phyloP scores from a whole-genome alignment of 2,888 invertebrate species.

The Miltochrista miniata region DNA sequence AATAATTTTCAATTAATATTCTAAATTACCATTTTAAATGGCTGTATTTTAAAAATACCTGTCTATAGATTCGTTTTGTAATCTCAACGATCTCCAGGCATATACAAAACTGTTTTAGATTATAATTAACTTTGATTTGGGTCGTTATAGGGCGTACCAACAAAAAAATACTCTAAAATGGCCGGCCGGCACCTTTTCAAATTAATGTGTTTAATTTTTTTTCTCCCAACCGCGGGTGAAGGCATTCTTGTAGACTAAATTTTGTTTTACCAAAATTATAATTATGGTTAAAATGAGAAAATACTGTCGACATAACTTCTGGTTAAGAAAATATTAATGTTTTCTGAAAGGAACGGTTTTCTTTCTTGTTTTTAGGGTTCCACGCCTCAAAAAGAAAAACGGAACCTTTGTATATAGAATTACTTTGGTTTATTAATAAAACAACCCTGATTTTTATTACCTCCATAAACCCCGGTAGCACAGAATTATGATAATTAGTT shows the following conservation, averaged over 20 bases:
- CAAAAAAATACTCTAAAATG: conserved; percentile 32
- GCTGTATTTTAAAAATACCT: conserved; percentile 7
- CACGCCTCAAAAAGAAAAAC: too few relatives aligned
- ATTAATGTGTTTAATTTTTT: conserved; percentile 23
- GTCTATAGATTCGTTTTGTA: conserved; percentile 6
- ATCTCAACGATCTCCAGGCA: conserved; percentile 24
- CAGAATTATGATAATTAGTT: too few relatives aligned
- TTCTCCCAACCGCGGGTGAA: neutral
- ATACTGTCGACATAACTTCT: conserved; percentile 5
- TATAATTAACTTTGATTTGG: conserved; percentile 39
- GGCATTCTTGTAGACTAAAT: neutral
- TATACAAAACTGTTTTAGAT: conserved; percentile 22
- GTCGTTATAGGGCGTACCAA: conserved; percentile 12
- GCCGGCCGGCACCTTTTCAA: conserved; percentile 15
- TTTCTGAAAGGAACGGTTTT: neutral
- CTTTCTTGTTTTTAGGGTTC: too few relatives aligned
- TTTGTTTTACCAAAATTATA: neutral
- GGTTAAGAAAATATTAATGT: neutral
- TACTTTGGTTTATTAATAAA: too few relatives aligned
- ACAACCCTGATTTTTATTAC: too few relatives aligned
- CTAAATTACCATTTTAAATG: conserved; percentile 25
- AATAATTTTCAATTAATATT: neutral
- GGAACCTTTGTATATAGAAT: too few relatives aligned
- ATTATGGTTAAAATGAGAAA: conserved; percentile 5
- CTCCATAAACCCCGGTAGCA: too few relatives aligned